These are phyloP conservation scores for Lycodopsis pacificus DNA, from an alignment of 2,797 vertebrate genomes.

Conservation along the genomic window DNA sequence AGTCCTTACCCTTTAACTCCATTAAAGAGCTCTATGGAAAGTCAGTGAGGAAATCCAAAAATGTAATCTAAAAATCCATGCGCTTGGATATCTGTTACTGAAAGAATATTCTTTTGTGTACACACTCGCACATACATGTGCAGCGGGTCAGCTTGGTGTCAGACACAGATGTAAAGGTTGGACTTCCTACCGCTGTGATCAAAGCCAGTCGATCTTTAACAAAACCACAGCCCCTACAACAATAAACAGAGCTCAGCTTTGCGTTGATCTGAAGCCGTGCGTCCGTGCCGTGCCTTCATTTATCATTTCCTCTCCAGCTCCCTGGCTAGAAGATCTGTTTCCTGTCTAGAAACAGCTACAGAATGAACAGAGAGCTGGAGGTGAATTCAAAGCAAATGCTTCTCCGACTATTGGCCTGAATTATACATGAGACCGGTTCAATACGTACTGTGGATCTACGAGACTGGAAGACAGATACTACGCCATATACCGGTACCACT, in stretches of 20 bases:
- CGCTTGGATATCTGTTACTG: constrained; percentile 38
- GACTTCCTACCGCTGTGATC: constrained; percentile 34
- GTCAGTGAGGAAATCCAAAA: constrained; percentile 1
- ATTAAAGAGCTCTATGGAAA: background rate
- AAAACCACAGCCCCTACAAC: constrained; percentile 43
- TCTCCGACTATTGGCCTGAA: constrained; percentile 28
- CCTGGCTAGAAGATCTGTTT: constrained; percentile 31
- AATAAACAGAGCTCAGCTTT: constrained; percentile 52
- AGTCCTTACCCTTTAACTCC: background rate
- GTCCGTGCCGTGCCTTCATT: constrained; percentile 29
- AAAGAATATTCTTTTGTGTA: constrained; percentile 19
- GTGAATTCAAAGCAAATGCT: constrained; percentile 35
- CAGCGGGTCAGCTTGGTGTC: constrained; percentile 39
- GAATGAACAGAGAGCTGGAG: constrained; percentile 16
- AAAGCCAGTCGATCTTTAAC: constrained; percentile 17
- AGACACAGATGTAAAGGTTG: constrained; percentile 21
- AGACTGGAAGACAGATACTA: background rate
- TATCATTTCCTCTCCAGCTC: constrained; percentile 46
- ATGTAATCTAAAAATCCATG: background rate
- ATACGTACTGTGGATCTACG: background rate
- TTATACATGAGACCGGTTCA: constrained; percentile 31
- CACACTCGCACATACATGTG: constrained; percentile 2
- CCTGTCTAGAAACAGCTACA: constrained; percentile 29
- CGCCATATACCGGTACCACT: background rate
- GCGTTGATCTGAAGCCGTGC: constrained; percentile 33